Base-by-base conservation (phyloP, 2,797 vertebrate species). In the Chromobotia macracanthus region DNA sequence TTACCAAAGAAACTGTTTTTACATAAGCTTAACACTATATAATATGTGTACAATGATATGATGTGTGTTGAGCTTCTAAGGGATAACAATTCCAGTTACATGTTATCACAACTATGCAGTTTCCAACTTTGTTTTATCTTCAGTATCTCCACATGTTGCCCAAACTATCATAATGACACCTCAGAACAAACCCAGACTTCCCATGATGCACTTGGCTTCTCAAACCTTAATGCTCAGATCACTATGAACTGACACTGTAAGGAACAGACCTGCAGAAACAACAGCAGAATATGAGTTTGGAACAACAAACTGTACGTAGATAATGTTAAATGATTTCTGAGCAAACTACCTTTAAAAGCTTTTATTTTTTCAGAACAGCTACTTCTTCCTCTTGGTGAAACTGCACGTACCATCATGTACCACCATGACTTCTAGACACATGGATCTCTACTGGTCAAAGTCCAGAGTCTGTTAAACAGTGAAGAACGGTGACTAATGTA, bases 31-130 rank as follows among this genome's bases (percentile, higher is more conserved):
- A 38, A 56, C 41, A 50, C 58, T 48, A 19, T 31, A 51, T 38
- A 75, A 53, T 60, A 64, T 15, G 51, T 21, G 60, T 25, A 18
- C n/a, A 21, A 41, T 11, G 28, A 25, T 61, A 48, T 61, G 31
- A 44, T 89, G 87, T 80, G 82, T 28, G 65, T 84, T 9, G 25
- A 87, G 82, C 86, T 75, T 81, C 85, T 84, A 89, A 86, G 86
- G 87, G 82, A 81, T 82, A 80, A 8, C n/a, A 66, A 71, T 44
- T 35, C 12, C 3, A 13, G 13, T 28, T 28, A 28, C 28, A n/a
- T n/a, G 28, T 28, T 28, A n/a, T 51, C 48, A 51, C 25, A 8
- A 13, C 58, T 28, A 3, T 61, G 15, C 15, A 16, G 58, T 23
- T 61, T 28, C 3, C 3, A 61, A 16, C 41, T 4, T 5, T 12